Base-by-base conservation (phyloP, 2,888 invertebrate genomes). In the Agriopis leucophaearia region DNA sequence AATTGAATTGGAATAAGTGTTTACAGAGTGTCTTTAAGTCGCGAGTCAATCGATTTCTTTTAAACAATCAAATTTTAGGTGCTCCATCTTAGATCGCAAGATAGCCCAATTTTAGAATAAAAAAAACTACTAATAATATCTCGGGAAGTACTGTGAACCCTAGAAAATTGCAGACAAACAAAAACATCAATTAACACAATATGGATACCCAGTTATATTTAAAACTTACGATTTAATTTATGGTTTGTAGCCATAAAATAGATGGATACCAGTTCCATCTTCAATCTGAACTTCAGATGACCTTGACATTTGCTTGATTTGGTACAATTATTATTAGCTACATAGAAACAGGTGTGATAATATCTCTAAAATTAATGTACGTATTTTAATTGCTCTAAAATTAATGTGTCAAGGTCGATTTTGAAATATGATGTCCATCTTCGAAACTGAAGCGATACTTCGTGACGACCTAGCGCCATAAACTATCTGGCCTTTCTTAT, bases 251-350 rank as follows among this genome's bases (percentile, higher is more conserved):
- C 38, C 50, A 59, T 59, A 59, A 59, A 59, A 27, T 27, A 7
- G 40, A n/a, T 9, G 1, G 15, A 35, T 69, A 69, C 68, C 51
- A 66, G 44, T 60, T 40, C 27, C 61, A 66, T 65, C 55, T 59
- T 40, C 47, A 12, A 40, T 51, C 42, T n/a, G 10, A 57, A 51
- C 40, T 45, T 59, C 9, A 15, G 16, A 55, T 36, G 12, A 68
- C 78, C 80, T 80, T 78, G 80, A 79, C 79, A 77, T 80, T 78
- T 74, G 42, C n/a, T n/a, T 8, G 9, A 70, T 65, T 69, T 57
- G 67, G 45, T 52, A 73, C 60, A 55, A 36, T 51, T 57, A 68
- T 50, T 57, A 68, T 48, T 45, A 52, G 47, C 36, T n/a, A n/a
- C 40, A 50, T 16, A 13, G 27, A 54, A 57, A 48, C 58, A 62